Base-by-base conservation (phyloP, 2,888 invertebrate species). In the Archips crataeganus region DNA sequence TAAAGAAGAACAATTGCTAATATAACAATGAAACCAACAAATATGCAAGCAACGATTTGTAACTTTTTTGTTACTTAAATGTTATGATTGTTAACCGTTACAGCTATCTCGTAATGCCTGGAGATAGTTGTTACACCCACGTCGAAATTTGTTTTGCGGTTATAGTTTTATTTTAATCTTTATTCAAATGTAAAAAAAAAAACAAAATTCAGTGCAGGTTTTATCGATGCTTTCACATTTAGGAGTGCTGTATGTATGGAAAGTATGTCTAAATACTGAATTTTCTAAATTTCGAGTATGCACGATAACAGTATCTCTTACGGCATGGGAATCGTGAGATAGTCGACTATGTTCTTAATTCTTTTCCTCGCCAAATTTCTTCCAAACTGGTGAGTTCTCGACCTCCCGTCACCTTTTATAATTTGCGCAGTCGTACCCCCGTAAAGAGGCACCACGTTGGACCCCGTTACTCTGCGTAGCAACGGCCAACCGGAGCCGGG, bases 391-490 rank as follows among this genome's bases (percentile, higher is more conserved):
- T 4, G 11, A 11, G 57, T 32, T 57, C 57, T 57, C 36, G 60
- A 60, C 34, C 69, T 73, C 57, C 32, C 57, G 76, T 77, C 80
- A 81, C 80, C 78, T 82, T 80, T 81, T 84, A 80, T 83, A 85
- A 86, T 87, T 84, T 84, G 78, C 79, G 79, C 70, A 77, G 71
- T 72, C 74, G 72, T 78, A 80, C 78, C 76, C 67, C 72, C 74
- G 78, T 76, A 78, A 84, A 87, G 85, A 90, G 84, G 82, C 80
- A 83, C 84, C 84, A 84, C 84, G 81, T 79, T 84, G 79, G 78
- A 83, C 79, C 79, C 93, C 92, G 93, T 94, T 94, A 94, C 85
- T 87, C 84, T 84, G 86, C 87, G 81, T 87, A 86, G 89, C 86
- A 88, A 90, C 91, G 81, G 75, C 86, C 85, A 88, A 86, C 85